Base-by-base conservation (phyloP, 2,113 vertebrate genomes). In the Piliocolobus tephrosceles region DNA sequence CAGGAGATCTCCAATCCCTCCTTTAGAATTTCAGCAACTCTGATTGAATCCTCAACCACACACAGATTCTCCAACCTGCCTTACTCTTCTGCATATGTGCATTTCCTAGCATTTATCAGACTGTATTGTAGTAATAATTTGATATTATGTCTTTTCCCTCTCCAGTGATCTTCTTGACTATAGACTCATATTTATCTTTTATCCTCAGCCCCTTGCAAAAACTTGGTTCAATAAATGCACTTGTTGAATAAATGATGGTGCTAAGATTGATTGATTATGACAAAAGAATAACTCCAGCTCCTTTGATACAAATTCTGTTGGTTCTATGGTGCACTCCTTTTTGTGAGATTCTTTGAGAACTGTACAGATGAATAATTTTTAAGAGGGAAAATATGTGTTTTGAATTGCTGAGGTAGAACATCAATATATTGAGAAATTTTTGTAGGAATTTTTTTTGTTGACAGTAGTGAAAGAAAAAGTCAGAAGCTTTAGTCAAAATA, bases 401-500 rank as follows among this genome's bases (percentile, higher is more conserved):
- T 80, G 35, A 22, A 76, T 72, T 92, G 43, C 20, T 78, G 5
- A 70, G 22, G 40, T 27, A 83, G 70, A 92, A 50, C 18, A 68
- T 50, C 30, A 32, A 76, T 5, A 38, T 76, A 78, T 30, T 76
- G 25, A 90, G 68, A 86, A 94, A 14, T n/a, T 64, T 64, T 64
- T 30, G 55, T 5, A 79, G 8, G 11, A 25, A 84, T 47, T 73
- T 32, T 14, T 27, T 91, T 82, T 52, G 45, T 79, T 95, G 75
- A 70, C 2, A 61, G 2, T 32, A 78, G 7, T 94, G 57, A 96
- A 90, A 95, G 43, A 68, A 43, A 50, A 88, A 90, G 25, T 86
- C 10, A 91, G 43, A 87, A 85, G 10, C 47, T 88, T 72, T 84
- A 75, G 61, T 95, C 14, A 88, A 90, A 96, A 94, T 61, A 90